These are phyloP conservation scores for Oxyruncus cristatus DNA, from an alignment of 2,113 vertebrate species.

Conservation along the genomic window DNA sequence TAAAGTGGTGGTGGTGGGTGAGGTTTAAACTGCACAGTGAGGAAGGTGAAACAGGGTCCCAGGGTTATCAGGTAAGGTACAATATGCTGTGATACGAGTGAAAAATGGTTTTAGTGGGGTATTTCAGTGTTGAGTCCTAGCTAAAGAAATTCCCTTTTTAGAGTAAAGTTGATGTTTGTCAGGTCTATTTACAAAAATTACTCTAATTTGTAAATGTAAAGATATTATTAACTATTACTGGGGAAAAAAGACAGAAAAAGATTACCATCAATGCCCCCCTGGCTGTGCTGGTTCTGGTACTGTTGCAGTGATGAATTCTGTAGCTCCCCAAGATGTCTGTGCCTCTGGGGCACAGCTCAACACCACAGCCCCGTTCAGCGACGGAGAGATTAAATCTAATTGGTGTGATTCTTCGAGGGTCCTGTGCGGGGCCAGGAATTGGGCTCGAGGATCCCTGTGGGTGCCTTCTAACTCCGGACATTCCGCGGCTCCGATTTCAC, in stretches of 20 bases:
- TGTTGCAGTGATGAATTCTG: slow-evolving; percentile 68
- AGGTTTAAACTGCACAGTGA: neutral
- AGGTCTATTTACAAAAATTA: neutral
- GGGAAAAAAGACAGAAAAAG: neutral
- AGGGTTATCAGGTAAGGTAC: neutral
- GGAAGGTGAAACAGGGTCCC: neutral
- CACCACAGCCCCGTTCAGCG: slow-evolving; percentile 45
- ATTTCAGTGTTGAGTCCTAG: neutral
- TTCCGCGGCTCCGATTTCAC: neutral
- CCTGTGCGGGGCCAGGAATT: neutral
- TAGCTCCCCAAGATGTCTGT: slow-evolving; percentile 47
- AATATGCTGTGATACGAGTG: neutral
- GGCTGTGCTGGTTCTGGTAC: slow-evolving; percentile 34
- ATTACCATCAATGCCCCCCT: slow-evolving; percentile 59
- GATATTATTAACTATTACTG: neutral
- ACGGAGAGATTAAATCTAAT: neutral
- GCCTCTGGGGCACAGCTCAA: slow-evolving; percentile 64
- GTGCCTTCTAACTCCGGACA: neutral
- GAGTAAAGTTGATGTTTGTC: neutral
- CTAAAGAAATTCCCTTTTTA: neutral
- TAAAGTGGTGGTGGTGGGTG: neutral
- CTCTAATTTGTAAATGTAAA: neutral
- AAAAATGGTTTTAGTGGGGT: neutral
- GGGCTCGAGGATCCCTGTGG: neutral
- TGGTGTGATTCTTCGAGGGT: neutral